Conservation (phyloP, 1,140 invertebrate species). For the Drosophila hydei region DNA sequence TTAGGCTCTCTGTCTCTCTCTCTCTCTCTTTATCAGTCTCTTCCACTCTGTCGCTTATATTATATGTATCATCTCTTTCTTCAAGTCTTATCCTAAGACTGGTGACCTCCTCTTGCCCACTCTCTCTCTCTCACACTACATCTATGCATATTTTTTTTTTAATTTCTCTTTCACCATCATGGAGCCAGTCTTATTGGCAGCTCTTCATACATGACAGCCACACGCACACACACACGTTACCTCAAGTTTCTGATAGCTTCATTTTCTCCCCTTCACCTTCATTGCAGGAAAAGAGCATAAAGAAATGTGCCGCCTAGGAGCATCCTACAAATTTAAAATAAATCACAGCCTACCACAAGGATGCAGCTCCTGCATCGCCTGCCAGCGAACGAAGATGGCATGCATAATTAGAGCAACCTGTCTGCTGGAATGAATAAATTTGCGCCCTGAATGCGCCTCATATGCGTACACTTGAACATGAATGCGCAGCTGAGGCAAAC, state of each 20-base stretch:
- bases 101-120: no score
- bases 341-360: constrained; percentile 17
- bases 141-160: no score
- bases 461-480: constrained; percentile 47
- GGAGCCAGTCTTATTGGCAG: no score
- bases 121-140: no score
- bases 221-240: neutral
- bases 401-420: constrained; percentile 71
- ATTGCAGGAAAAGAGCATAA: neutral
- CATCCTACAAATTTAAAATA: constrained; percentile 34
- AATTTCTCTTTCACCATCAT: no score
- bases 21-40: no score
- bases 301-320: constrained; percentile 8
- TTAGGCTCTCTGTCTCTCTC: no score
- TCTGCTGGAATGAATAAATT: constrained; percentile 73
- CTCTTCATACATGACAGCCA: no score
- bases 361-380: constrained; percentile 2
- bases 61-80: no score
- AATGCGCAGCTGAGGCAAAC: constrained; percentile 27
- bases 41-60: no score
- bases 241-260: neutral
- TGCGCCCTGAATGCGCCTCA: constrained; percentile 46
- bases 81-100: no score
- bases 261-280: neutral
- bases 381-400: constrained; percentile 9